A percentile compares a stretch with the other conserved stretches of the same genome.
These are phyloP conservation scores for Lasioglossum malachurum DNA, from an alignment of 2,888 invertebrate species.

Conservation along the genomic window DNA sequence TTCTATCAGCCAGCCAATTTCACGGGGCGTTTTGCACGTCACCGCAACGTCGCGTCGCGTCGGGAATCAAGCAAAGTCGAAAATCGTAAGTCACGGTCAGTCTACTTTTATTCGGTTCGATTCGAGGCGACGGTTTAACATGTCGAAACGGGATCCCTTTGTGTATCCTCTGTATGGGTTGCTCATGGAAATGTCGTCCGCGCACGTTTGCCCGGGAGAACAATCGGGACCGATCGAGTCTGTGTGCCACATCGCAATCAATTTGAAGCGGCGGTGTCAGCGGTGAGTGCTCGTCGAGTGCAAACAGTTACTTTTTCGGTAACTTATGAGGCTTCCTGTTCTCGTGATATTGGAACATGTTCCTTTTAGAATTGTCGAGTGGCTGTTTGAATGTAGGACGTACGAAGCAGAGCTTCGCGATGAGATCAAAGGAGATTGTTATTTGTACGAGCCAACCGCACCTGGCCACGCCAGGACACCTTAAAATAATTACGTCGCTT, in stretches of 20 bases:
- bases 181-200: conserved; percentile 40
- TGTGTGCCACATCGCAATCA: conserved; percentile 33
- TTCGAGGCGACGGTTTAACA: background rate
- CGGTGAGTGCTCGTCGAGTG: background rate
- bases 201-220: conserved; percentile 36
- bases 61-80: background rate
- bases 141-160: background rate
- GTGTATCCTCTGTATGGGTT: conserved; percentile 4
- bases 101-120: background rate
- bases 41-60: background rate
- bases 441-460: background rate
- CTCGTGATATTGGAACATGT: conserved; percentile 6
- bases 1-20: background rate
- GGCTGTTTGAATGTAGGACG: conserved; percentile 3
- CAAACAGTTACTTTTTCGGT: conserved; percentile 17
- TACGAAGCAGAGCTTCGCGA: background rate
- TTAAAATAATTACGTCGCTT: background rate
- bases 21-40: background rate
- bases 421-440: conserved; percentile 9
- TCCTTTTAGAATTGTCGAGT: conserved; percentile 18
- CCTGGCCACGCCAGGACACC: background rate
- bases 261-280: conserved; percentile 29
- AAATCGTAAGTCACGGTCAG: conserved; percentile 32
- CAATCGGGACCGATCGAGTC: conserved; percentile 29
- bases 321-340: conserved; percentile 11